Evolutionary conservation across 2,888 invertebrate genomes (phyloP), one percentile per base, ranked within the genome.

Genomic region (Lepidochrysops patricia): DNA sequence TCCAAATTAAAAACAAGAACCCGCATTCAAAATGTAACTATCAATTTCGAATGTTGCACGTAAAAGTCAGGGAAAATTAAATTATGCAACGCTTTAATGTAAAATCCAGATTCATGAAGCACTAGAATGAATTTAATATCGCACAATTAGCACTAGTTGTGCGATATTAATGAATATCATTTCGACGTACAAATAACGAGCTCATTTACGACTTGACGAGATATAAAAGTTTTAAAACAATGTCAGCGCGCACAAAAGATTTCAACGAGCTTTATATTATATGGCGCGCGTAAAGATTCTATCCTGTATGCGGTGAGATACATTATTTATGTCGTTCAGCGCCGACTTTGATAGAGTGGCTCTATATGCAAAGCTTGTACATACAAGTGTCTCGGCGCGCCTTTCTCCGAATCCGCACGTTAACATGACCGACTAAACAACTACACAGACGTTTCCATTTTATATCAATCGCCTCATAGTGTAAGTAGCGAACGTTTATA

Each of bases 241-340:
- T 54, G 50, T 59, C 58, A 48, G 60, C 49, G 49, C 62, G 60
- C 72, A 80, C 72, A 79, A 82, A 81, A 84, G 82, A 83, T 75
- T 75, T 82, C 76, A 83, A 83, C 80, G 82, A 74, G 71, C 71
- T 66, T 60, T 66, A 68, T 66, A 66, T 70, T 66, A 67, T 70
- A 69, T 64, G 60, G 59, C 64, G 61, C 66, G 62, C 63, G 59
- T 67, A 68, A 66, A 66, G 61, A 64, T 23, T 12, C 9, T 26
- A 37, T n/a, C 25, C 34, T 6, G 1, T 35, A 15, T 57, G 52
- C 29, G 34, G 57, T n/a, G 6, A 64, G 63, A 65, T 63, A 67
- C 64, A 64, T 65, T 64, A 71, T 71, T 71, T 72, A 67, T 72
- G 66, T 67, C 65, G 65, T 37, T 57, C 54, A 32, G 19, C 32